Base-by-base conservation (phyloP, 2,113 vertebrate genomes). In the Alectura lathami region DNA sequence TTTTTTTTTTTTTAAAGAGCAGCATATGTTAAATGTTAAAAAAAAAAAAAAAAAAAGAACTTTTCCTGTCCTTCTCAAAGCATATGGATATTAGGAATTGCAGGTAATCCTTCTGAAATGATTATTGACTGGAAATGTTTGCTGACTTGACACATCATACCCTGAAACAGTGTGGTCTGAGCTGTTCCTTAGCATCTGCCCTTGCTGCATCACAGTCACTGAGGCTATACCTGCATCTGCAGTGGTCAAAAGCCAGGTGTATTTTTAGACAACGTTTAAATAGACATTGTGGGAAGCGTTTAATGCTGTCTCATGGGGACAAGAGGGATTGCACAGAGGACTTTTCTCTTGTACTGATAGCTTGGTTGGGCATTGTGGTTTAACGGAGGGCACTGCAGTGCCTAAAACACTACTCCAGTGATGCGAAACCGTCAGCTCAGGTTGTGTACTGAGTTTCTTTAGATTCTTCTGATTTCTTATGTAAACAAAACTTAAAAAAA, bases 181-280 rank as follows among this genome's bases (percentile, higher is more conserved):
- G 70, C 66, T 32, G 32, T 62, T 8, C 54, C 51, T 34, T 9
- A 51, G 60, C 69, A 15, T 45, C 89, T 82, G 68, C 68, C 92
- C 92, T 92, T 91, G 91, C n/a, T 11, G 6, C 60, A 22, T 42
- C 64, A 5, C 57, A 6, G 36, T 24, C 69, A 4, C 60, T 0
- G 1, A 57, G 57, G 67, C 53, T 93, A 38, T 4, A 47, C 93
- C 86, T 94, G 86, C 86, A 14, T 26, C 89, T 86, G 66, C 70
- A 63, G 70, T 34, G 74, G 3, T 12, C 1, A 5, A 54, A 50
- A 83, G 84, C 57, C 89, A 85, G 66, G 48, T 59, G 38, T 50
- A 8, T 73, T 93, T 91, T 85, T 74, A 86, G 89, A 13, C 16
- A 10, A 2, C 13, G 6, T 62, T 91, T 50, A 45, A 90, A 77